Conservation (phyloP, 2,888 invertebrate genomes). For the Pantelozetes paolii region DNA sequence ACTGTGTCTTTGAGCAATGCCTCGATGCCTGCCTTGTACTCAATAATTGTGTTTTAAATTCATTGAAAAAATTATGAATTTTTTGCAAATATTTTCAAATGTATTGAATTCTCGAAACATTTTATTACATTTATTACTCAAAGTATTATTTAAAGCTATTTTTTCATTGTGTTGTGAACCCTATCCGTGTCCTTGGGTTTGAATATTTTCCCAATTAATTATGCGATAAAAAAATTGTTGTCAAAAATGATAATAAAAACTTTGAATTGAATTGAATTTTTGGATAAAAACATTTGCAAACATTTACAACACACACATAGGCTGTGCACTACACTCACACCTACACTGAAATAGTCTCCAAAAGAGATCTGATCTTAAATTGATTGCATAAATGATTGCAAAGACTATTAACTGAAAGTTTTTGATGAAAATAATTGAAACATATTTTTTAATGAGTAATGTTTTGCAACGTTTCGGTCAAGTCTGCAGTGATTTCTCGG, state of each 20-base stretch:
- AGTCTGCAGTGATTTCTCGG: not conserved
- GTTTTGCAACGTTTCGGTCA: slow-evolving; percentile 16
- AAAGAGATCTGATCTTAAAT: too few relatives aligned
- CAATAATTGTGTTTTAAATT: too few relatives aligned
- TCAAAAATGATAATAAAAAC: slow-evolving; percentile 28
- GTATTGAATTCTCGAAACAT: not conserved
- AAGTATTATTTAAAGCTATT: not conserved
- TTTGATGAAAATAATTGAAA: not conserved
- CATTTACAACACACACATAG: too few relatives aligned
- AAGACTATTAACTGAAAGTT: not conserved
- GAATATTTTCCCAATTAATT: slow-evolving; percentile 29
- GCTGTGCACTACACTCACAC: not conserved
- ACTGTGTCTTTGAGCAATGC: not conserved
- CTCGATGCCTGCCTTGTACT: slow-evolving; percentile 32
- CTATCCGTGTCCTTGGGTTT: slow-evolving; percentile 34
- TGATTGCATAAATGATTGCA: not conserved
- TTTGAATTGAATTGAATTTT: slow-evolving; percentile 31
- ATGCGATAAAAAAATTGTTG: slow-evolving; percentile 16
- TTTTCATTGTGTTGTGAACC: slow-evolving; percentile 30
- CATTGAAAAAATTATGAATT: too few relatives aligned
- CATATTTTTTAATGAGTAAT: not conserved
- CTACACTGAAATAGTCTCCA: not conserved
- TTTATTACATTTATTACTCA: not conserved
- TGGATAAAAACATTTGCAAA: slow-evolving; percentile 12
- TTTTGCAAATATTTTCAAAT: not conserved